Evolutionary conservation across 23 tunicate species (phyloP).

Genomic region (Trididemnum nubilum): DNA sequence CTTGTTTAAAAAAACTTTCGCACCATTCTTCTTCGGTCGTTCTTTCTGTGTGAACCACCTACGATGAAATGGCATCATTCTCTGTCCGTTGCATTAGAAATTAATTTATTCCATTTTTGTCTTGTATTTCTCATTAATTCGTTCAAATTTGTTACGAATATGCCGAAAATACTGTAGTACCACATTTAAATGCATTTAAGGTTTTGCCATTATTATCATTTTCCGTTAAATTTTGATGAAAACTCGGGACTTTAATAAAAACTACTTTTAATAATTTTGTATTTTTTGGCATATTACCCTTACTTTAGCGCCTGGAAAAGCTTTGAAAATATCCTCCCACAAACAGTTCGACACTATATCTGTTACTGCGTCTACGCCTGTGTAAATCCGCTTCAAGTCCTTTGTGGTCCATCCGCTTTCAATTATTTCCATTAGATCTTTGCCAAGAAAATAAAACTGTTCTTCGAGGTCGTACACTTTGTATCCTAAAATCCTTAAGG

Average conservation of each 20-base stretch:
- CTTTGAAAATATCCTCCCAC: conserved; percentile 47
- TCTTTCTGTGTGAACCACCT: not conserved
- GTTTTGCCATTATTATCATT: too few relatives aligned
- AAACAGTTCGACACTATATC: conserved; percentile 27
- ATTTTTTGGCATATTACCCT: not conserved
- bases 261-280: too few relatives aligned
- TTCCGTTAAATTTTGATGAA: too few relatives aligned
- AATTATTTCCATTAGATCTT: conserved; percentile 8
- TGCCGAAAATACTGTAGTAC: too few relatives aligned
- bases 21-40: not conserved
- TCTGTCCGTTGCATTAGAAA: too few relatives aligned
- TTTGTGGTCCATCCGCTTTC: conserved; percentile 35
- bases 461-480: conserved; percentile 62
- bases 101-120: too few relatives aligned
- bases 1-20: not conserved
- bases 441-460: conserved; percentile 28
- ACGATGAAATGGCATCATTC: too few relatives aligned
- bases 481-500: conserved; percentile 47
- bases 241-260: too few relatives aligned
- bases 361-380: conserved; percentile 47
- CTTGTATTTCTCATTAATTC: too few relatives aligned
- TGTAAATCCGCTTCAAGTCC: conserved; percentile 17
- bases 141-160: too few relatives aligned
- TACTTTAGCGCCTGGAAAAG: conserved; percentile 48
- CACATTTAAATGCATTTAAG: too few relatives aligned